Conservation (phyloP, 2,888 invertebrate species). For the Keiferia lycopersicella region DNA sequence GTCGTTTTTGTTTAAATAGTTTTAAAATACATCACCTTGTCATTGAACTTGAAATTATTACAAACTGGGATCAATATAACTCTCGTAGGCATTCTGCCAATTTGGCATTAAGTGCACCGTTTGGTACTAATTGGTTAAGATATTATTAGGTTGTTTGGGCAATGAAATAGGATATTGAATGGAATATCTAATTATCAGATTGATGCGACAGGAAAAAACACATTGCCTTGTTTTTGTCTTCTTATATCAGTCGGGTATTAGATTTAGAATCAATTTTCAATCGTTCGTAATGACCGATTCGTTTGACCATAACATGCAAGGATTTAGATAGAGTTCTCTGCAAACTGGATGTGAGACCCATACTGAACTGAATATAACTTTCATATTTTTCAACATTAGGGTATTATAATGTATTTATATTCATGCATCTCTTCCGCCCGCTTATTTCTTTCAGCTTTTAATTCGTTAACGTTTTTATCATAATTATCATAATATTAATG, state of each 20-base stretch:
- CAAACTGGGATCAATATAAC: constrained; percentile 40
- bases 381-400: constrained; percentile 55
- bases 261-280: constrained; percentile 5
- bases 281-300: not conserved
- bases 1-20: constrained; percentile 14
- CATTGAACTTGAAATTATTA: constrained; percentile 49
- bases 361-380: constrained; percentile 46
- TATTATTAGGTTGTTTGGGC: constrained; percentile 36
- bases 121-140: constrained; percentile 49
- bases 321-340: constrained; percentile 33
- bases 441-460: constrained; percentile 46
- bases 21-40: constrained; percentile 27
- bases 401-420: constrained; percentile 37
- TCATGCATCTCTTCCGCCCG: constrained; percentile 41
- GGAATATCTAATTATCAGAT: constrained; percentile 14
- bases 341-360: constrained; percentile 55
- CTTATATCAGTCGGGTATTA: constrained; percentile 24
- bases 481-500: too few relatives aligned
- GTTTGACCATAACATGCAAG: constrained; percentile 10
- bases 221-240: constrained; percentile 13
- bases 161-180: constrained; percentile 22
- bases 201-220: constrained; percentile 25
- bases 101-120: constrained; percentile 49
- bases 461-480: not conserved
- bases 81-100: constrained; percentile 53